Evolutionary conservation across 2,888 invertebrate genomes (phyloP), one percentile per base, ranked within the genome.

Genomic region (Octonoba sinensis): DNA sequence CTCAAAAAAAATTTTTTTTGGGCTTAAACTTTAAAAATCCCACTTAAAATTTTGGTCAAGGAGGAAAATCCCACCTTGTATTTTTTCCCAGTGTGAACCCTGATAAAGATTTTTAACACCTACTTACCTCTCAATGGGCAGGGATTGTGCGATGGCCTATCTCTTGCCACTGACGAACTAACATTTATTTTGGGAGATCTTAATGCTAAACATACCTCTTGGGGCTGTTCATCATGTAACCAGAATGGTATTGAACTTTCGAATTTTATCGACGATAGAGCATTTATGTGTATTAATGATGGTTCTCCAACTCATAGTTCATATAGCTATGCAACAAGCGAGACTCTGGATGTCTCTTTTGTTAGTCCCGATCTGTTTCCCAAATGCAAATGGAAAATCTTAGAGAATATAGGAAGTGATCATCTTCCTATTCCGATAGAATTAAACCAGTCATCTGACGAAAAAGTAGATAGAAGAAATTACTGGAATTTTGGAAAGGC

Each of bases 261-360:
- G 16, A 62, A 62, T 44, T 36, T 62, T 36, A n/a, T 46, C 16
- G 62, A 62, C 36, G 62, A 46, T 18, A 64, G 51, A 8, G 54
- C 54, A 16, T 65, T 64, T 16, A 15, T 36, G 2, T 16, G 51
- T 56, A 56, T 64, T 44, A 73, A 73, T 4, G 64, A 64, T 54
- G 64, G 20, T 20, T 22, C 64, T 44, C 54, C 72, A 18, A 62
- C 72, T 49, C 72, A 72, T 62, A 60, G n/a, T 18, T 72, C 62
- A 2, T 62, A n/a, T 36, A 72, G 72, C 16, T 62, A 72, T 13
- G 36, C 49, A n/a, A 16, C 72, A 18, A 72, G 24, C 49, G 72
- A 72, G 49, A 60, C 47, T 51, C 36, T 62, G 1, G 72, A 72
- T 51, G 18, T 72, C 11, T 49, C 72, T 36, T 15, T 72, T 51